These are phyloP conservation scores for Columbina picui DNA, from an alignment of 2,113 vertebrate genomes.

Conservation along the genomic window DNA sequence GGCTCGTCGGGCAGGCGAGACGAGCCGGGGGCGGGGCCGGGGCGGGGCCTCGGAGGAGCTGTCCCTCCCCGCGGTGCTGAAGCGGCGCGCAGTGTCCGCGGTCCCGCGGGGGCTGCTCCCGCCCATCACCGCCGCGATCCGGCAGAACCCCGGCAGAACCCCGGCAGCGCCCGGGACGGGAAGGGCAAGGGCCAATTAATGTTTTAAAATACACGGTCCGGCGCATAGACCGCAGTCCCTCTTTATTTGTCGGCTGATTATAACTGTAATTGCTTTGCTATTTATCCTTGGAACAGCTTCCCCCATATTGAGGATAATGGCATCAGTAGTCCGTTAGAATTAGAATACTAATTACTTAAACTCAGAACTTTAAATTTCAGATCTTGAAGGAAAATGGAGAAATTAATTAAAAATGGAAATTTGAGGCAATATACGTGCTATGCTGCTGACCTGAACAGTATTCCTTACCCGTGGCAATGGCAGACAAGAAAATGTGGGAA, in stretches of 20 bases:
- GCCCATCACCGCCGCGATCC: neutral
- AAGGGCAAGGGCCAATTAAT: neutral
- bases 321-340: neutral
- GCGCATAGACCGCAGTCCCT: neutral
- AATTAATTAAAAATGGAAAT: neutral
- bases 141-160: neutral
- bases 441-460: neutral
- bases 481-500: neutral
- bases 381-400: neutral
- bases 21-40: too few species aligned
- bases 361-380: constrained; percentile 10
- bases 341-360: constrained; percentile 37
- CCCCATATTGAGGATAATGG: neutral
- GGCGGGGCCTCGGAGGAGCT: constrained; percentile 45
- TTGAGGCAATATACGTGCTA: neutral
- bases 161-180: neutral
- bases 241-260: constrained; percentile 21
- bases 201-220: neutral
- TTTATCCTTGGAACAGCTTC: neutral
- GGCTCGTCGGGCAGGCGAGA: neutral
- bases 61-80: constrained; percentile 73
- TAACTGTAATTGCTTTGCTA: constrained; percentile 22
- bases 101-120: neutral
- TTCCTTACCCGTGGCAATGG: neutral
- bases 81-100: constrained; percentile 11